A percentile compares a stretch with the other conserved stretches of the same genome.
Evolutionary conservation across 2,113 vertebrate species (phyloP).

Genomic region (Cichladusa arquata): DNA sequence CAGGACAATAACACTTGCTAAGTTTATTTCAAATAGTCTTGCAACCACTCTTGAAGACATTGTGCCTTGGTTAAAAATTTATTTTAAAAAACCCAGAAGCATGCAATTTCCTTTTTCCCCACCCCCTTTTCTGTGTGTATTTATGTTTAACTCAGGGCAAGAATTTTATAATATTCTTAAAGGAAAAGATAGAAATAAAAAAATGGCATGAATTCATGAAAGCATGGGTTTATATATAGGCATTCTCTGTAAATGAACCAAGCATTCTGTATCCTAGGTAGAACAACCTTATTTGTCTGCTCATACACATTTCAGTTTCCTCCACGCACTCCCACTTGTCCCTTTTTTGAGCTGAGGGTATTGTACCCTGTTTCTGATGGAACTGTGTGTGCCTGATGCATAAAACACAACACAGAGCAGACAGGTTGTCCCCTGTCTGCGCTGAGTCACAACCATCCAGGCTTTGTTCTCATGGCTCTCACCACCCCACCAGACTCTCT

Average conservation of each 20-base stretch:
- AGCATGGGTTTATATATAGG: constrained; percentile 39
- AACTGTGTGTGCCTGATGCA: neutral
- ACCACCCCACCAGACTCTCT: constrained; percentile 11
- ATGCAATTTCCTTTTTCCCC: neutral
- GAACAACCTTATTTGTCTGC: constrained; percentile 10
- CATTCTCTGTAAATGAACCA: constrained; percentile 32
- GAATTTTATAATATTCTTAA: constrained; percentile 57
- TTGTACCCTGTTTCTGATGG: neutral
- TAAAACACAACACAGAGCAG: neutral
- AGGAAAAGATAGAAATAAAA: constrained; percentile 38
- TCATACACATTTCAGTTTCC: neutral
- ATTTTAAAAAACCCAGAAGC: neutral
- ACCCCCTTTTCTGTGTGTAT: neutral
- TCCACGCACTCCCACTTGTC: neutral
- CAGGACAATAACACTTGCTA: constrained; percentile 38
- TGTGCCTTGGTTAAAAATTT: constrained; percentile 59
- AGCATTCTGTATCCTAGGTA: constrained; percentile 13
- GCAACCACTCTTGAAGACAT: constrained; percentile 43
- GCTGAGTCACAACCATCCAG: neutral
- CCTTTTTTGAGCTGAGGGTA: neutral
- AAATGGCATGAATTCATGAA: constrained; percentile 54
- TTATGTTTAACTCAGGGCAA: constrained; percentile 67
- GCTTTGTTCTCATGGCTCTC: constrained; percentile 18
- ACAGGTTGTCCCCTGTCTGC: neutral
- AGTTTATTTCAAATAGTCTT: constrained; percentile 52